phyloP scores from a whole-genome alignment of 2,888 invertebrate genomes.

The Eurytoma adleriae region DNA sequence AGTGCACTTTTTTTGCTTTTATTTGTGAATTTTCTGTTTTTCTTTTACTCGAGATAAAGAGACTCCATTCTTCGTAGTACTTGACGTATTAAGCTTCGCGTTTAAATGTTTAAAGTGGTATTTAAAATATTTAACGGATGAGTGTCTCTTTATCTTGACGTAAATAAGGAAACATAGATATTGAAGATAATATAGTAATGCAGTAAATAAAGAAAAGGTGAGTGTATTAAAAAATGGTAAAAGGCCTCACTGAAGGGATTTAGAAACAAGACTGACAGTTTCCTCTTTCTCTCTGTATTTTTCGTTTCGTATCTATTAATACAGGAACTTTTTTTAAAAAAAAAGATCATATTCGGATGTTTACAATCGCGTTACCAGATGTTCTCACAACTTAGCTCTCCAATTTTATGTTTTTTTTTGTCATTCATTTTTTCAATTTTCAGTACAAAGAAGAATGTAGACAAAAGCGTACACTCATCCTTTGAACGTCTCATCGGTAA shows the following conservation, averaged over 20 bases:
- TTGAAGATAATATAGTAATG: neutral
- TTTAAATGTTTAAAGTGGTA: too few species aligned
- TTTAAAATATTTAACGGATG: too few species aligned
- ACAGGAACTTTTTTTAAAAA: constrained; percentile 29
- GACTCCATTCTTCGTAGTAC: neutral
- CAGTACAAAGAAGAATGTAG: constrained; percentile 49
- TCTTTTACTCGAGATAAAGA: neutral
- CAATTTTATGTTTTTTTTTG: constrained; percentile 38
- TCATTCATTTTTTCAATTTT: constrained; percentile 38
- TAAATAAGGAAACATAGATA: neutral
- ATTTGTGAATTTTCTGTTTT: too few species aligned
- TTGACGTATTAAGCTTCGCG: too few species aligned
- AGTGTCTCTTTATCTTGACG: neutral
- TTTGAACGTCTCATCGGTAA: constrained; percentile 30
- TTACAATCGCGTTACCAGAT: constrained; percentile 27
- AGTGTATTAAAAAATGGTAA: constrained; percentile 15
- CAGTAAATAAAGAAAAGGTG: neutral
- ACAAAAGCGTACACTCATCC: constrained; percentile 44
- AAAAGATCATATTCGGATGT: constrained; percentile 16
- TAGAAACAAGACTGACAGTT: constrained; percentile 31
- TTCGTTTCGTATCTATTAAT: constrained; percentile 5
- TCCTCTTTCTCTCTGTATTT: constrained; percentile 44
- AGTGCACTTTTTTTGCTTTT: neutral
- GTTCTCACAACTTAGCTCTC: constrained; percentile 7
- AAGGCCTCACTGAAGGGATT: constrained; percentile 36